Evolutionary conservation across 2,888 invertebrate genomes (phyloP).

Genomic region (Campaea margaritaria): DNA sequence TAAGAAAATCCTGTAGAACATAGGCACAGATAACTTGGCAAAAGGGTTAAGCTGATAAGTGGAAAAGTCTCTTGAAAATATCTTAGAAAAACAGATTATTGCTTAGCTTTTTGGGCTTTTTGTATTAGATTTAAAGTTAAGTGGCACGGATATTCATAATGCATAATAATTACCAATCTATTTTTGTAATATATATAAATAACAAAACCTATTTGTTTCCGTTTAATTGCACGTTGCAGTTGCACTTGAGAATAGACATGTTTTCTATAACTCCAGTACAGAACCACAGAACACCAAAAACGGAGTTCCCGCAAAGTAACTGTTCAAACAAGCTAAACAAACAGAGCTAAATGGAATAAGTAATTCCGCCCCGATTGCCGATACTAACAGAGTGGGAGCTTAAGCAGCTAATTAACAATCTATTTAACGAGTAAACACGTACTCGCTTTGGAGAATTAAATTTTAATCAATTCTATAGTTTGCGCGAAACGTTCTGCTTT

Average conservation of each 20-base stretch:
- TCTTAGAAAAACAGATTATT: too few relatives aligned
- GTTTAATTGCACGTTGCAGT: too few relatives aligned
- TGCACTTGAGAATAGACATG: too few relatives aligned
- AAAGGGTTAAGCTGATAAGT: background rate
- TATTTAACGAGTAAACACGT: slow-evolving; percentile 35
- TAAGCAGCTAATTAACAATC: slow-evolving; percentile 37
- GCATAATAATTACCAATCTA: too few relatives aligned
- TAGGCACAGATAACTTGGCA: slow-evolving; percentile 12
- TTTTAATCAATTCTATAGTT: slow-evolving; percentile 48
- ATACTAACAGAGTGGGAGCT: slow-evolving; percentile 24
- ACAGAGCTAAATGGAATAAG: slow-evolving; percentile 29
- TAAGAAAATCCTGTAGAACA: background rate
- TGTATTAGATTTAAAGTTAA: too few relatives aligned
- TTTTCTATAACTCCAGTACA: too few relatives aligned
- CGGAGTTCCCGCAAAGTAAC: background rate
- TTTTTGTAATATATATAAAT: too few relatives aligned
- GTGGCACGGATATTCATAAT: too few relatives aligned
- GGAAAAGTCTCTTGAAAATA: background rate
- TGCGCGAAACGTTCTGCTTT: slow-evolving; percentile 5
- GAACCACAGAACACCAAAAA: too few relatives aligned
- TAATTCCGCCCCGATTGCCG: slow-evolving; percentile 25
- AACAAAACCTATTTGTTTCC: too few relatives aligned
- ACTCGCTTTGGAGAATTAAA: slow-evolving; percentile 32
- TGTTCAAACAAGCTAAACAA: slow-evolving; percentile 22
- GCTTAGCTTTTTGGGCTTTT: too few relatives aligned